Evolutionary conservation across 2,888 invertebrate species (phyloP), one percentile per base, ranked within the genome.

Genomic region (Chironomus tentans): DNA sequence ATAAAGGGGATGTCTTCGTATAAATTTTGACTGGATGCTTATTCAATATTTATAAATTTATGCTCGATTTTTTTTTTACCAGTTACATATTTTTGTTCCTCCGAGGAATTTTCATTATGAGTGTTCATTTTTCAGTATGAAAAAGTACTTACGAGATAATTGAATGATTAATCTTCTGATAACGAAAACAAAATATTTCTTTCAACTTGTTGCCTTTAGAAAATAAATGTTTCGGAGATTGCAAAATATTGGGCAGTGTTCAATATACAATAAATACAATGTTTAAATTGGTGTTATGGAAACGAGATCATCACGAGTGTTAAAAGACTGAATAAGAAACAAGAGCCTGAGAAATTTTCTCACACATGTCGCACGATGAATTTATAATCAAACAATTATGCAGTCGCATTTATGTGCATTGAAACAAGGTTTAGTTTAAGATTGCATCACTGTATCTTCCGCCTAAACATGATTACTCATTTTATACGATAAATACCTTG

Each of bases 261-360:
- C 38, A 38, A 38, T 38, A 38, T 38, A 38, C 7, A 38, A 38
- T 38, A 38, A 38, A 38, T 38, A 38, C 38, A 38, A 38, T 38
- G 22, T 62, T 13, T 13, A 22, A 65, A 65, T 65, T 50, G n/a
- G 56, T 47, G 56, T 15, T 72, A 62, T 62, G 72, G 62, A 72
- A 72, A 72, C 22, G 28, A 62, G 72, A 62, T 62, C 72, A 72
- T 72, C 72, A 22, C 24, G 13, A 18, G 15, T n/a, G 15, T 48
- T 47, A 18, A 18, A 15, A 46, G 47, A 70, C 22, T 56, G 50
- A 50, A 50, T 71, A 22, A 24, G 12, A 72, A 61, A 50, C 62
- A 61, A 70, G 72, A 72, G 62, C 62, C 38, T 72, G 72, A 28
- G 72, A 72, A 72, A 61, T 22, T 72, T 72, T 72, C 72, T 72